phyloP scores from a whole-genome alignment of 1,140 invertebrate species.

The Venustaconcha ellipsiformis region DNA sequence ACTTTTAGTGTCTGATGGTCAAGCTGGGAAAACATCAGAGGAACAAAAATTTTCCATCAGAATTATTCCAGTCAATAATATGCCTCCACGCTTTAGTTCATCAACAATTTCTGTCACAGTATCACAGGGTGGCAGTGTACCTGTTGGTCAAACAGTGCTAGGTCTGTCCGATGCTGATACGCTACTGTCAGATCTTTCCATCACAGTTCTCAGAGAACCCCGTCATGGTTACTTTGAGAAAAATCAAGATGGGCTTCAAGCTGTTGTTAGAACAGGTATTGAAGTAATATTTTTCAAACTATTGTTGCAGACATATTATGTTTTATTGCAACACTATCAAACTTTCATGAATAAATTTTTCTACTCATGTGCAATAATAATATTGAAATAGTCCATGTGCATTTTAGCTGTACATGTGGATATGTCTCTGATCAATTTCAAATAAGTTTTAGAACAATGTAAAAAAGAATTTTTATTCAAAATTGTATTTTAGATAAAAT shows the following conservation, averaged over 20 bases:
- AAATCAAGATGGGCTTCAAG: conserved; percentile 13
- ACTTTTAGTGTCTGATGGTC: conserved; percentile 43
- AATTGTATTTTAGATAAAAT: too few relatives aligned
- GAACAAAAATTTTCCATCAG: conserved; percentile 56
- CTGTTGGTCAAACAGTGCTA: conserved; percentile 30
- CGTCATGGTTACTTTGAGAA: conserved; percentile 40
- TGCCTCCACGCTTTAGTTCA: conserved; percentile 39
- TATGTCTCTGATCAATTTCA: too few relatives aligned
- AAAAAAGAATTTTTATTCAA: too few relatives aligned
- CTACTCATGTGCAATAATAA: too few relatives aligned
- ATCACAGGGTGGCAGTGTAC: conserved; percentile 37
- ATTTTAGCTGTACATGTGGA: too few relatives aligned
- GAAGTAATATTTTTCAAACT: too few relatives aligned
- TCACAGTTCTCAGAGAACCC: conserved; percentile 39
- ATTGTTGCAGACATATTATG: too few relatives aligned
- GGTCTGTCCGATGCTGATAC: conserved; percentile 43
- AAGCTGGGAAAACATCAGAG: conserved; percentile 30
- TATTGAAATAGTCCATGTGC: too few relatives aligned
- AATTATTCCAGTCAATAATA: conserved; percentile 59
- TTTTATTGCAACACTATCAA: too few relatives aligned
- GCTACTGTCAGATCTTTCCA: conserved; percentile 26
- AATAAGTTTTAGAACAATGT: too few relatives aligned
- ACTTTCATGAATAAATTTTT: too few relatives aligned
- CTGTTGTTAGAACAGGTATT: conserved; percentile 12
- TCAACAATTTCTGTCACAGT: conserved; percentile 37